phyloP scores from a whole-genome alignment of 2,113 vertebrate species.

The Calidris pygmaea region DNA sequence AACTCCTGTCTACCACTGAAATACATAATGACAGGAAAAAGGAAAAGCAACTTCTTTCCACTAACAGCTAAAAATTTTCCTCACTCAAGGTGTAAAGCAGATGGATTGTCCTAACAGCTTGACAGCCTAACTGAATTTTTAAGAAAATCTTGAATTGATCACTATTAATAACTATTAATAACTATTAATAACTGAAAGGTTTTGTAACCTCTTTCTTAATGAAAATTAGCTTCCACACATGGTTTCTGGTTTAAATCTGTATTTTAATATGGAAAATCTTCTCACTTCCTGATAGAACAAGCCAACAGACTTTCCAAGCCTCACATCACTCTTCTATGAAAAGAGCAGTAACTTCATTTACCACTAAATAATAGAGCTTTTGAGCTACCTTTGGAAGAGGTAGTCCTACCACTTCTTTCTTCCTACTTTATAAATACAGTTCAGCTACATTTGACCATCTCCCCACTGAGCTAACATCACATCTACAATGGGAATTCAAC shows the following conservation, averaged over 20 bases:
- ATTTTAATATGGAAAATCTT: background rate
- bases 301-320: background rate
- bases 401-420: background rate
- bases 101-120: background rate
- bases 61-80: background rate
- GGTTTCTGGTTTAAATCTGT: background rate
- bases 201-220: background rate
- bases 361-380: background rate
- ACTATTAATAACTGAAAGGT: background rate
- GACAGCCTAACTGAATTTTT: background rate
- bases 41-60: background rate
- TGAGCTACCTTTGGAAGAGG: background rate
- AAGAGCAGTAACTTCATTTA: background rate
- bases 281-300: background rate
- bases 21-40: background rate
- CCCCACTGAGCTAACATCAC: background rate
- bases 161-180: too few species aligned
- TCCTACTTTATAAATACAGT: background rate
- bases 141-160: background rate
- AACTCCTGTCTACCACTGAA: background rate
- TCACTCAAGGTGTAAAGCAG: background rate
- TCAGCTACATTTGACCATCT: background rate
- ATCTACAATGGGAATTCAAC: background rate
- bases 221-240: background rate
- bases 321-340: background rate